Conservation (phyloP, 2,888 invertebrate genomes). For the Cryptus viduatorius region DNA sequence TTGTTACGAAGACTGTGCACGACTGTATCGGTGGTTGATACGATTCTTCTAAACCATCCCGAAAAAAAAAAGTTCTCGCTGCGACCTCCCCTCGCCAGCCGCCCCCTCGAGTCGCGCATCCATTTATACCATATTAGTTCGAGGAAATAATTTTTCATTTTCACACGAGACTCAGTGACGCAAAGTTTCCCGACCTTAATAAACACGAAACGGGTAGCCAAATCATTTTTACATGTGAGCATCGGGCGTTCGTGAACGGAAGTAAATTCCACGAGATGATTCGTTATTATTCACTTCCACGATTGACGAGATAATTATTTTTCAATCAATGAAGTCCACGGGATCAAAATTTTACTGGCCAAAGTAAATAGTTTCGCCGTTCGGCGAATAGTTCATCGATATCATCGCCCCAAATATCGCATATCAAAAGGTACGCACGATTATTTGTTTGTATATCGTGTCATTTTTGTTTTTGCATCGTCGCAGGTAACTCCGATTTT, state of each 20-base stretch:
- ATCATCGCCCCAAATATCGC: too few species aligned
- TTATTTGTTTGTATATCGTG: too few species aligned
- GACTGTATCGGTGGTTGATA: background rate
- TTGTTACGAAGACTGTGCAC: background rate
- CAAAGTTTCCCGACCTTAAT: background rate
- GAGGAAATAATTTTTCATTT: background rate
- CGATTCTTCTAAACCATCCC: background rate
- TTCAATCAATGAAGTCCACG: background rate
- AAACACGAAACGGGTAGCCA: background rate
- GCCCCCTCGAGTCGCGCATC: background rate
- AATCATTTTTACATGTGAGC: background rate
- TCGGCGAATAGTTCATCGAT: background rate
- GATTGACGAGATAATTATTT: background rate
- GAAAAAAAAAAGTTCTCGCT: background rate
- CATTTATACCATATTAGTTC: background rate
- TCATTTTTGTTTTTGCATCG: too few species aligned
- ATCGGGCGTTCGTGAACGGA: background rate
- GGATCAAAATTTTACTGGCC: background rate
- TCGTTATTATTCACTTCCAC: background rate
- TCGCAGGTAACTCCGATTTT: too few species aligned
- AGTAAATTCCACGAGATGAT: background rate
- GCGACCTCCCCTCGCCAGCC: background rate
- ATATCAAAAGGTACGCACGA: too few species aligned
- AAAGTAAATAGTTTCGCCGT: background rate
- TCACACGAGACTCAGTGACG: background rate